Conservation (phyloP, 2,888 invertebrate genomes). For the Oscheius sp. region DNA sequence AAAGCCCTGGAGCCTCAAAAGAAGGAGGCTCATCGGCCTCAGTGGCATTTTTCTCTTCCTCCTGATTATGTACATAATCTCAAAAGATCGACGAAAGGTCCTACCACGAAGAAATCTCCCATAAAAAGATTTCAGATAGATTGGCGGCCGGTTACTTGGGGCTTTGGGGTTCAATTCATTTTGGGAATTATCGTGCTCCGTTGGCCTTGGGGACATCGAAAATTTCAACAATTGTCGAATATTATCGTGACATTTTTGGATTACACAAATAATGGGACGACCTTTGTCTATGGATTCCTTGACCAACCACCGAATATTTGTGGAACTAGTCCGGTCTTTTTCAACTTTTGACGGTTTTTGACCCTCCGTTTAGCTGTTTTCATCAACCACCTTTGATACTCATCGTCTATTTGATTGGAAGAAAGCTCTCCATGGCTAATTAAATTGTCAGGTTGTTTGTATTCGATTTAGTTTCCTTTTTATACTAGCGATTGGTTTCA, state of each 20-base stretch:
- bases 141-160: slow-evolving; percentile 85
- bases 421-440: too few species aligned
- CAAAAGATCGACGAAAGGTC: slow-evolving; percentile 60
- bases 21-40: slow-evolving; percentile 63
- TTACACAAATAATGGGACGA: slow-evolving; percentile 83
- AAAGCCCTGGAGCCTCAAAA: too few species aligned
- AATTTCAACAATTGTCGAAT: slow-evolving; percentile 47
- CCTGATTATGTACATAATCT: slow-evolving; percentile 62
- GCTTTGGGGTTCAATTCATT: slow-evolving; percentile 85
- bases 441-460: too few species aligned
- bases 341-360: too few species aligned
- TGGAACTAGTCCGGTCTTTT: slow-evolving; percentile 80
- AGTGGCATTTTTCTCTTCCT: slow-evolving; percentile 67
- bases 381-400: too few species aligned
- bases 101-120: background rate
- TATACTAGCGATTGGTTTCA: too few species aligned
- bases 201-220: slow-evolving; percentile 74
- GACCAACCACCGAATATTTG: slow-evolving; percentile 69
- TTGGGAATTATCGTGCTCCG: slow-evolving; percentile 84
- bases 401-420: too few species aligned
- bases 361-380: too few species aligned
- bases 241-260: slow-evolving; percentile 81
- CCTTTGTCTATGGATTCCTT: slow-evolving; percentile 83
- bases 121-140: slow-evolving; percentile 71
- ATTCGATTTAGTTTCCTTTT: too few species aligned